These are phyloP conservation scores for Drosophila helvetica DNA, from an alignment of 2,888 invertebrate species.

Conservation along the genomic window DNA sequence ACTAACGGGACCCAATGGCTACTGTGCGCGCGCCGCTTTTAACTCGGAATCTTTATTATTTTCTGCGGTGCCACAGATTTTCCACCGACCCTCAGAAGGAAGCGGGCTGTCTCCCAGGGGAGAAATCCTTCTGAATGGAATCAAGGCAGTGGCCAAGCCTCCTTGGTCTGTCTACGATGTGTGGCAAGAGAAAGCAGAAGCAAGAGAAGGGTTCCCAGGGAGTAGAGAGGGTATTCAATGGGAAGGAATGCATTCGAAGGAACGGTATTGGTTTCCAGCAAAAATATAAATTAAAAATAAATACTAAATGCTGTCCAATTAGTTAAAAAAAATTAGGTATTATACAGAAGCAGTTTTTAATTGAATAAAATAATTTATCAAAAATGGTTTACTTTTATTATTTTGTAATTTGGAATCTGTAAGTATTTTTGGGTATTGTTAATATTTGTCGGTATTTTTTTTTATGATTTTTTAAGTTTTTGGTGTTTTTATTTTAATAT, in stretches of 20 bases:
- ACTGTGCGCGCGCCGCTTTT: constrained; percentile 63
- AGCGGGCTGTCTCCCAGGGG: constrained; percentile 49
- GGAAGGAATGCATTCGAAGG: not conserved
- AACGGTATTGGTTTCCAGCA: not conserved
- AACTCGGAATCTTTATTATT: constrained; percentile 68
- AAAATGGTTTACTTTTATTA: too few species aligned
- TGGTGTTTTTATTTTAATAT: too few species aligned
- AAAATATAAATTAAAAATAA: not conserved
- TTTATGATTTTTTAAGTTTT: too few species aligned
- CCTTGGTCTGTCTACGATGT: not conserved
- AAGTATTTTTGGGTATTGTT: too few species aligned
- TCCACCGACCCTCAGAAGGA: not conserved
- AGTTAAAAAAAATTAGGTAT: too few species aligned
- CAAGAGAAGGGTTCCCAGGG: not conserved
- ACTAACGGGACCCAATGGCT: constrained; percentile 75
- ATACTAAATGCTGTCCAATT: too few species aligned
- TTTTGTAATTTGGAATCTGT: too few species aligned
- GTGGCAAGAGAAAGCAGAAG: not conserved
- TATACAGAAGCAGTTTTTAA: too few species aligned
- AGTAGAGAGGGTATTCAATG: not conserved
- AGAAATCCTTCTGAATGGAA: constrained; percentile 53
- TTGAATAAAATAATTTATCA: too few species aligned
- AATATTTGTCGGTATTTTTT: too few species aligned
- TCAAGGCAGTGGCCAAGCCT: constrained; percentile 10
- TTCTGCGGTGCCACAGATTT: constrained; percentile 46